Evolutionary conservation across 2,888 invertebrate genomes (phyloP), one percentile per base, ranked within the genome.

Genomic region (Spatulosminthurus flaviceps): DNA sequence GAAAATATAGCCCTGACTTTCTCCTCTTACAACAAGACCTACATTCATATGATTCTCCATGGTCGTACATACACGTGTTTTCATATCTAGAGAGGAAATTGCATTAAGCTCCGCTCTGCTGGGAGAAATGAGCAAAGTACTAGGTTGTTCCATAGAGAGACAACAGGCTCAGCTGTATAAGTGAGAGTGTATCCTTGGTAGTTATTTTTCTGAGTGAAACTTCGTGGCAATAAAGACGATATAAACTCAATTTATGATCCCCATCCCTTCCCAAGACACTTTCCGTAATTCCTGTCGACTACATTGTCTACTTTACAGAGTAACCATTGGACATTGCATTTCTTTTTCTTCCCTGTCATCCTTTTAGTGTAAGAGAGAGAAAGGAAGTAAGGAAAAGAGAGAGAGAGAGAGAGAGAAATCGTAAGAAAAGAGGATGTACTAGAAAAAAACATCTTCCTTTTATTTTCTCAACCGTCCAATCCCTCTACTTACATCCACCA

Each of bases 201-300:
- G 51, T 51, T 51, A 51, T 51, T 51, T 41, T 41, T 51, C 34
- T 51, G 51, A 66, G 75, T 76, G 34, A 41, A 60, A 51, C 26
- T 66, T 76, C 26, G 66, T 42, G n/a, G 76, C 42, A 76, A 67
- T 76, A 76, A 76, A 76, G 67, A 66, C 76, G 29, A 34, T 76
- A 76, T 76, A 76, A 76, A 76, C 76, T 76, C 76, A 76, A 76
- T 76, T 76, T 76, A 76, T 76, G 76, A 76, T 67, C 42, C 67
- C 41, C 42, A 67, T 76, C 51, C 66, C 66, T 69, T 43, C 75
- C 75, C 75, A 21, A 61, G 64, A 74, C 61, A 26, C 74, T 28
- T 29, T 34, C 71, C 5, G 42, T 71, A 71, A 71, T 71, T 71
- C 71, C 71, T 71, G 42, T 22, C 41, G 42, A 71, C 22, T 71